Base-by-base conservation (phyloP, 2,888 invertebrate species). In the Blastobasis lacticolella region DNA sequence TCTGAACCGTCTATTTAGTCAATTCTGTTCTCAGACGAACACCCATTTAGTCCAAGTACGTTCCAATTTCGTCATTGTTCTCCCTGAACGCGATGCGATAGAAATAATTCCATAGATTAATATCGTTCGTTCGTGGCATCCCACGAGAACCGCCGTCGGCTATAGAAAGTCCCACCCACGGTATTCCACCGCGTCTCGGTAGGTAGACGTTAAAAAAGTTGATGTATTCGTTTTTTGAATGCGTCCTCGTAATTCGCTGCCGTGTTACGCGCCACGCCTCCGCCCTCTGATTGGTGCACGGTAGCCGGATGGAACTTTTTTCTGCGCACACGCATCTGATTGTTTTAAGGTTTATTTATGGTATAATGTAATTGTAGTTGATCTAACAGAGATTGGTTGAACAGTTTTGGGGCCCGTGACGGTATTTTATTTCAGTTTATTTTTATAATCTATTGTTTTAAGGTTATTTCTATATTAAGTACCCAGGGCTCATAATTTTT, bases 111-210 rank as follows among this genome's bases (percentile, higher is more conserved):
- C 45, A 49, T 50, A 37, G 46, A 45, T 55, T 40, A 51, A 45
- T 46, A 43, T 10, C 43, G 45, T 45, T 38, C 38, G 42, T 42
- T 42, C 42, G 42, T 23, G 23, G 49, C 73, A 65, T 73, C 83
- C 82, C 79, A 84, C 81, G 81, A 79, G 75, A 72, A 70, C 63
- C 64, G 74, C 83, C 75, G 70, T 73, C 63, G 75, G 85, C 78
- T 65, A 72, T 83, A 86, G 87, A 87, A 85, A 86, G 86, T 85
- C 78, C 81, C 85, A 78, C 88, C 86, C 83, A 86, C 86, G 75
- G 75, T 56, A 64, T 61, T 67, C 64, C 69, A 67, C 70, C 66
- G 50, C 66, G 59, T 56, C 51, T 57, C 60, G 55, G 63, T 63
- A 67, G 69, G 70, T 68, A 71, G 23, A 23, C 23, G 23, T 23